Conservation (phyloP, 2,888 invertebrate species). For the Nemoura dubitans region DNA sequence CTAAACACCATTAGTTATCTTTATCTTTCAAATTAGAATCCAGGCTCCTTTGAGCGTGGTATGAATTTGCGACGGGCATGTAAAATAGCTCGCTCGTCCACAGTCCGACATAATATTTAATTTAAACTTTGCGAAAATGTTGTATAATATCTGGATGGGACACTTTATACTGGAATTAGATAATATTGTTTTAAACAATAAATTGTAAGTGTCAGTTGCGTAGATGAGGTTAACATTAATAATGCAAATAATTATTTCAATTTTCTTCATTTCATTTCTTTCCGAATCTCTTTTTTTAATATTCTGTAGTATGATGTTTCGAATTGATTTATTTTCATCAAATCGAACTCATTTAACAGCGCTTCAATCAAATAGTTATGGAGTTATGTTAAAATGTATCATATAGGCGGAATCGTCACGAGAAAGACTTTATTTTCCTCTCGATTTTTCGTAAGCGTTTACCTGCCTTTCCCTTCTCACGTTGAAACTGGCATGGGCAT, state of each 20-base stretch:
- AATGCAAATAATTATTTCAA: background rate
- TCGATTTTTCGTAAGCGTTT: background rate
- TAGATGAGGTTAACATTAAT: background rate
- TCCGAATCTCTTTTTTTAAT: background rate
- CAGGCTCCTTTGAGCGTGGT: constrained; percentile 1
- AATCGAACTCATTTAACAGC: too few species aligned
- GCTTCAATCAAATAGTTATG: too few species aligned
- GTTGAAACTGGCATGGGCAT: background rate
- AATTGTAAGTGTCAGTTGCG: background rate
- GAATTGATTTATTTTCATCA: too few species aligned
- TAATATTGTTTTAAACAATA: background rate
- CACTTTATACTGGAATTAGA: background rate
- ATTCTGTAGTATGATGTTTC: background rate
- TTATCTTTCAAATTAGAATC: constrained; percentile 12
- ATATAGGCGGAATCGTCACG: too few species aligned
- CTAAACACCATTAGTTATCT: background rate
- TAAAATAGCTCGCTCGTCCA: background rate
- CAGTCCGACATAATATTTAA: background rate
- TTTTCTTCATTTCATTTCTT: background rate
- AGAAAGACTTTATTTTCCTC: background rate
- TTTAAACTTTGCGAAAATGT: background rate
- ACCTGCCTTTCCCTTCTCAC: background rate
- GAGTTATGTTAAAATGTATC: too few species aligned
- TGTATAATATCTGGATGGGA: background rate
- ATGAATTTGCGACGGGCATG: background rate